phyloP scores from a whole-genome alignment of 2,888 invertebrate species.

The Mycogona germanica region DNA sequence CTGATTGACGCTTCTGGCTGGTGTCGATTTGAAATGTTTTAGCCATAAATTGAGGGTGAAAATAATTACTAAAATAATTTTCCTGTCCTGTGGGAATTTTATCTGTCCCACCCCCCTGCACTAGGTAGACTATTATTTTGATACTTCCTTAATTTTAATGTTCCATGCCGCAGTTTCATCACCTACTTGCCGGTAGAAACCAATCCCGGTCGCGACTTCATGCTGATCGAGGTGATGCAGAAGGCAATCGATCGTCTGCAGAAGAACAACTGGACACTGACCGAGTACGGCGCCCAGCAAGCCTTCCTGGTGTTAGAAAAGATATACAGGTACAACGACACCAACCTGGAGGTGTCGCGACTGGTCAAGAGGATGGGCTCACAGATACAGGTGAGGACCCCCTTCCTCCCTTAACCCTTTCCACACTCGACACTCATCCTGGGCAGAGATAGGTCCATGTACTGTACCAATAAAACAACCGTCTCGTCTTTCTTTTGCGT shows the following conservation, averaged over 20 bases:
- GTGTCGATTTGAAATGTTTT: too few species aligned
- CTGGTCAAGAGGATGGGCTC: not conserved
- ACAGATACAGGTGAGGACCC: not conserved
- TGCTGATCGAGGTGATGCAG: slow-evolving; percentile 6
- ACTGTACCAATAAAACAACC: not conserved
- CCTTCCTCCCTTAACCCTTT: not conserved
- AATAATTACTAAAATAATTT: too few species aligned
- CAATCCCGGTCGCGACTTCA: slow-evolving; percentile 5
- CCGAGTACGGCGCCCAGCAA: not conserved
- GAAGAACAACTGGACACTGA: not conserved
- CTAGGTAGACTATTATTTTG: too few species aligned
- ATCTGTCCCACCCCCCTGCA: too few species aligned
- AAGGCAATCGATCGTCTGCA: slow-evolving; percentile 2
- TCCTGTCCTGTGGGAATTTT: too few species aligned
- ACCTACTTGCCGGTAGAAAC: not conserved
- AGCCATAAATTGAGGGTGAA: too few species aligned
- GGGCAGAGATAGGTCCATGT: too few species aligned
- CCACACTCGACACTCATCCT: not conserved
- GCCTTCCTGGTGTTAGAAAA: slow-evolving; percentile 11
- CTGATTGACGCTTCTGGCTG: too few species aligned
- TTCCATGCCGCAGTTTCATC: too few species aligned
- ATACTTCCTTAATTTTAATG: too few species aligned
- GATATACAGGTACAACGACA: slow-evolving; percentile 6
- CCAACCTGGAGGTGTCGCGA: not conserved
- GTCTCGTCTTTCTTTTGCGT: not conserved